Evolutionary conservation across 1,140 invertebrate genomes (phyloP), one percentile per base, ranked within the genome.

Genomic region (Mactra quadrangularis): DNA sequence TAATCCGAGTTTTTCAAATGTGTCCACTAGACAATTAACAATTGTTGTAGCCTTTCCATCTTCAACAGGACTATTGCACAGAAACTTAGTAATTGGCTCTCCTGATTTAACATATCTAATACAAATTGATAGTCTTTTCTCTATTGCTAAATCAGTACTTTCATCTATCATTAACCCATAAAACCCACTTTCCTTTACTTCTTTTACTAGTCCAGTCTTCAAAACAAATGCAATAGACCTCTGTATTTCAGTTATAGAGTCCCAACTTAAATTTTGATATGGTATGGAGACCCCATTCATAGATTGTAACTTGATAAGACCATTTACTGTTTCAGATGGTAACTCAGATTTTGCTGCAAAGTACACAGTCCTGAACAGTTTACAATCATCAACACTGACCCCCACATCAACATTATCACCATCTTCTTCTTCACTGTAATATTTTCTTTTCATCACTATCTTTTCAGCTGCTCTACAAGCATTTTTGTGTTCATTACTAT

Each of bases 221-320:
- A 66, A 35, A 4, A 78, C 27, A 27, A 1, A 15, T 15, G 15
- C 1, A 0, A 52, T 66, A n/a, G 47, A 66, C 29, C 27, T 35
- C 47, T 52, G 75, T 22, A 78, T 53, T 68, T 78, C 75, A 53
- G 75, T 66, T 7, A 78, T 53, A 19, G 75, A 64, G 38, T 77
- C 74, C 45, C 60, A 78, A 25, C 60, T 78, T 6, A 76, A 33
- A 62, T 60, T 47, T 60, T 17, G 60, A 35, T 76, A 76, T 27
- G 38, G 60, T 15, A 78, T 31, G 13, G 27, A 15, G 7, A 35
- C n/a, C 11, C 60, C 62, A 64, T 68, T 66, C 45, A 2, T 27
- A 31, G 17, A 27, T 31, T 78, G 75, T 53, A 52, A 53, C 11
- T 47, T 13, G 6, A 78, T 35, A n/a, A 78, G 19, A 38, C 29